Evolutionary conservation across 2,113 vertebrate species (phyloP).

Genomic region (Halcyon senegalensis): DNA sequence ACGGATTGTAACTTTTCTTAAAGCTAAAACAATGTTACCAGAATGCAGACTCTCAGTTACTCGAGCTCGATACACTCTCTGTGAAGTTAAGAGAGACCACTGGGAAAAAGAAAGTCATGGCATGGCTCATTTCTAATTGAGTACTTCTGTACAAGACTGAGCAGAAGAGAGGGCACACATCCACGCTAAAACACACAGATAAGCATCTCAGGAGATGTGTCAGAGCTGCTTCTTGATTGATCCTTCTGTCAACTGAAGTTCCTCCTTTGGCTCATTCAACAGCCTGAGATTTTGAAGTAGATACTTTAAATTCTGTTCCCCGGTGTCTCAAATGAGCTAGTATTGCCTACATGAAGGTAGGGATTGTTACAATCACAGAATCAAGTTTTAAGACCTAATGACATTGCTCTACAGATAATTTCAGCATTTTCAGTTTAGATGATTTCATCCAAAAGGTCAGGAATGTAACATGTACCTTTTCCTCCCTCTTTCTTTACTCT

Average conservation of each 20-base stretch:
- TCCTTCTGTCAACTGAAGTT: slow-evolving; percentile 36
- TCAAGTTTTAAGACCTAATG: slow-evolving; percentile 5
- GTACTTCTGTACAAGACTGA: not conserved
- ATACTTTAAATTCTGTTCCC: slow-evolving; percentile 31
- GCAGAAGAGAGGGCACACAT: not conserved
- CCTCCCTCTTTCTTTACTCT: not conserved
- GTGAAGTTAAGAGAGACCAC: not conserved
- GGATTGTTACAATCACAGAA: slow-evolving; percentile 31
- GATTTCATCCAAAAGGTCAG: not conserved
- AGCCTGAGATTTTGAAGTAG: not conserved
- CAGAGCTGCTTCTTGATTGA: slow-evolving; percentile 18
- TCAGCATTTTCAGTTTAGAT: not conserved
- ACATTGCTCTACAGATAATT: slow-evolving; percentile 5
- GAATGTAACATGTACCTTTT: not conserved
- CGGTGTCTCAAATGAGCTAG: not conserved
- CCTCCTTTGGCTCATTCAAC: not conserved
- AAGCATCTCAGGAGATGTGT: not conserved
- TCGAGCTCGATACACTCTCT: not conserved
- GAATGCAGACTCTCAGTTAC: not conserved
- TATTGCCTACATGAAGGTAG: not conserved
- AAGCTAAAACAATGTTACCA: not conserved
- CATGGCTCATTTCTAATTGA: not conserved
- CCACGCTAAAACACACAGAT: not conserved
- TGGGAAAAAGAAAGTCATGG: not conserved
- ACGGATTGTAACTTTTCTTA: not conserved